Base-by-base conservation (phyloP, 2,888 invertebrate species). In the Melieria omissa region DNA sequence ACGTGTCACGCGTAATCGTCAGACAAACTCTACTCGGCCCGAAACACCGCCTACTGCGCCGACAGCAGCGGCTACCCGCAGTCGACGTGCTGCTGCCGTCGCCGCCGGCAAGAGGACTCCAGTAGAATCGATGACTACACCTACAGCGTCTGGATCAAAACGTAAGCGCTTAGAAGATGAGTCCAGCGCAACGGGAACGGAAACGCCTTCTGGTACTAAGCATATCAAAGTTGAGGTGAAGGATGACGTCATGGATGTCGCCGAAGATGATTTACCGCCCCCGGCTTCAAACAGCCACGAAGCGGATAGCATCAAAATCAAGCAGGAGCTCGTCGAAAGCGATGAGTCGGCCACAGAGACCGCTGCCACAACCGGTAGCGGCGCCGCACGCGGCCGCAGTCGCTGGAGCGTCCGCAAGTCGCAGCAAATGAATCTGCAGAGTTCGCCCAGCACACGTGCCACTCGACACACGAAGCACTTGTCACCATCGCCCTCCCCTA, bases 1-100 rank as follows among this genome's bases (percentile, higher is more conserved):
- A 0, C 82, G 85, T 10, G 76, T 85, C 14, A 86, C 86, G 7
- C 81, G 86, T 57, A 85, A 85, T 61, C 82, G 80, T 9, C 78
- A 79, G 73, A 71, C 72, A 9, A 77, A 74, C 68, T 74, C 75
- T 12, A 64, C 55, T 58, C 80, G 80, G 67, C 74, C 81, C 6
- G 80, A 80, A 47, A 80, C 81, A 44, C 80, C 82, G 41, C 78
- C 79, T 14, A 66, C 70, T 47, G 55, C 62, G 8, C 16, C 60
- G 5, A 7, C 45, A 54, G 4, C 60, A 6, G 14, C 41, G 0
- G 6, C 63, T 45, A 16, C 41, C 42, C 42, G 4, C 42, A 4
- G 14, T 67, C 60, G 49, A 67, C 60, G 16, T 61, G 67, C 58
- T 41, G 67, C 7, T 73, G 83, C 8, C 75, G 76, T 4, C n/a